phyloP scores from a whole-genome alignment of 2,113 vertebrate species.

The Dasyurus viverrinus region DNA sequence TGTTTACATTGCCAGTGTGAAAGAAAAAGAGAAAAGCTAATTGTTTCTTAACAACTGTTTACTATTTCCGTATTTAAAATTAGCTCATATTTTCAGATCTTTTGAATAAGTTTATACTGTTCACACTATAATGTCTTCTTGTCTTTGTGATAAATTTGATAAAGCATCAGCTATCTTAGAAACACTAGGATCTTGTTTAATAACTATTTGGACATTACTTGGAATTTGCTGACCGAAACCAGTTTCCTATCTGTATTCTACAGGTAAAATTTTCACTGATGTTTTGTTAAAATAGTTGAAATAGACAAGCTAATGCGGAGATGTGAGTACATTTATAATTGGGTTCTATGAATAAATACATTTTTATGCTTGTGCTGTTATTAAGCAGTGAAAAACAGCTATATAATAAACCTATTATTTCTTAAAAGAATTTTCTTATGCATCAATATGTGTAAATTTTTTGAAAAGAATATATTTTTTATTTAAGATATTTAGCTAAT shows the following conservation, averaged over 20 bases:
- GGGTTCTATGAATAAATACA: constrained; percentile 62
- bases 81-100: constrained; percentile 63
- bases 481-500: constrained; percentile 58
- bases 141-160: constrained; percentile 69
- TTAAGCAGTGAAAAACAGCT: constrained; percentile 44
- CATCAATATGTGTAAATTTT: constrained; percentile 12
- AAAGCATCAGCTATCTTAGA: constrained; percentile 57
- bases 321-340: constrained; percentile 58
- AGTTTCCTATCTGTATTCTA: constrained; percentile 70
- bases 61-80: constrained; percentile 49
- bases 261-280: constrained; percentile 61
- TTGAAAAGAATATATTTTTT: constrained; percentile 61
- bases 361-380: constrained; percentile 43
- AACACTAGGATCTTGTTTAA: constrained; percentile 70
- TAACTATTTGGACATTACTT: constrained; percentile 68
- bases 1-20: constrained; percentile 45
- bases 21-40: constrained; percentile 35
- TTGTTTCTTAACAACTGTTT: constrained; percentile 42
- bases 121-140: constrained; percentile 53
- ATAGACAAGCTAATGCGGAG: constrained; percentile 63
- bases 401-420: constrained; percentile 29
- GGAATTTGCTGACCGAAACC: constrained; percentile 72
- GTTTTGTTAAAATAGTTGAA: constrained; percentile 62
- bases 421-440: constrained; percentile 37
- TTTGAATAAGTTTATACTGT: constrained; percentile 65